These are phyloP conservation scores for Mystacornis crossleyi DNA, from an alignment of 2,113 vertebrate species.

Conservation along the genomic window DNA sequence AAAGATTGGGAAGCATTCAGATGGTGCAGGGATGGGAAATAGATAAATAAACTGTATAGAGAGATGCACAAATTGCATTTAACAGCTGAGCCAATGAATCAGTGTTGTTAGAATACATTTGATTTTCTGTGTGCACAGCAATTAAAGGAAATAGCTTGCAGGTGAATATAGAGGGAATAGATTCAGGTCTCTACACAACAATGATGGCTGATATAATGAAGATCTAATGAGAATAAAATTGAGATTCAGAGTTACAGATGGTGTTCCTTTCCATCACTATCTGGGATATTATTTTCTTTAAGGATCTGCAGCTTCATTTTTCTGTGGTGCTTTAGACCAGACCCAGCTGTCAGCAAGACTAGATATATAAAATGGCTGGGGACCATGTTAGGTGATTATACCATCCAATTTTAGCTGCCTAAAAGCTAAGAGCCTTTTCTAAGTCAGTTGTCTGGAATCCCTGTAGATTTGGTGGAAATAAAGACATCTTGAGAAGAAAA, in stretches of 20 bases:
- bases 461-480: neutral
- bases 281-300: constrained; percentile 47
- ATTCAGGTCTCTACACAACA: constrained; percentile 51
- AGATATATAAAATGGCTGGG: neutral
- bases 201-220: constrained; percentile 41
- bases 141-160: constrained; percentile 64
- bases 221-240: constrained; percentile 48
- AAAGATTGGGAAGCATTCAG: constrained; percentile 7
- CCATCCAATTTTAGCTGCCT: neutral
- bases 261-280: constrained; percentile 17
- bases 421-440: neutral
- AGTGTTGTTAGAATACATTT: constrained; percentile 40
- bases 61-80: constrained; percentile 23
- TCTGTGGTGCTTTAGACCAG: constrained; percentile 17
- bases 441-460: neutral
- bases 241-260: constrained; percentile 59
- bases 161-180: constrained; percentile 32
- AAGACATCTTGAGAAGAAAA: neutral
- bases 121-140: constrained; percentile 51
- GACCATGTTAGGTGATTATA: constrained; percentile 9
- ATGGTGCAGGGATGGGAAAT: neutral
- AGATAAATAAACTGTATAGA: constrained; percentile 14
- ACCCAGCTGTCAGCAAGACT: constrained; percentile 37
- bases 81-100: constrained; percentile 64
- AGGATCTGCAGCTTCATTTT: neutral